Percentiles rank a stretch among this genome's conserved stretches.
These are phyloP conservation scores for Capromys pilorides DNA, from an alignment of 2,797 vertebrate genomes.

Conservation along the genomic window DNA sequence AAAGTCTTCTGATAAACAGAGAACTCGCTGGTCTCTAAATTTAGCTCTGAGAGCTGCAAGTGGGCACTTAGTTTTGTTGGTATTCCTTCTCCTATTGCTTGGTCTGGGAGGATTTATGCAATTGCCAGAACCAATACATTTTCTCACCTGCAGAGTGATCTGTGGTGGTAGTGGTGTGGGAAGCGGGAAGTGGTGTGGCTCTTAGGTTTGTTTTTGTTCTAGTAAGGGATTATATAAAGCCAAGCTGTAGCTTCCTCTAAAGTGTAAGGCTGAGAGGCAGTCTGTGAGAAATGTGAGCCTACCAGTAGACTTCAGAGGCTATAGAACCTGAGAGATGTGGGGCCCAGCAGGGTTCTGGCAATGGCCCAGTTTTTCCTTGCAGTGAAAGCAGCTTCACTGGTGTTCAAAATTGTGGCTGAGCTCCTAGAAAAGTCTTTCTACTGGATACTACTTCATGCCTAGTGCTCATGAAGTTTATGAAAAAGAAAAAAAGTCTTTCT, in stretches of 20 bases:
- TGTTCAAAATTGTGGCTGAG: conserved; percentile 29
- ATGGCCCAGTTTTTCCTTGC: conserved; percentile 31
- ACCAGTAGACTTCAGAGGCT: conserved; percentile 9
- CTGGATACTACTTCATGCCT: neutral
- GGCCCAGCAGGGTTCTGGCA: conserved; percentile 58
- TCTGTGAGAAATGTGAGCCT: conserved; percentile 58
- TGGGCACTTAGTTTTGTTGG: neutral
- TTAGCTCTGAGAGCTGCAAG: neutral
- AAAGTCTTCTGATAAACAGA: conserved; percentile 14
- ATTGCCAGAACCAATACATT: neutral
- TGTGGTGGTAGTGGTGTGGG: neutral
- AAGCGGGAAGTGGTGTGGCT: neutral
- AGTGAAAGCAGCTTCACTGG: conserved; percentile 8
- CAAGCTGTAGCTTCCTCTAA: conserved; percentile 2
- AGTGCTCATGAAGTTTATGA: conserved; percentile 10
- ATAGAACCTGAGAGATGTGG: conserved; percentile 54
- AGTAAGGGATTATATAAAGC: neutral
- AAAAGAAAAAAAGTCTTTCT: neutral
- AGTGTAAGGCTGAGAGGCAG: conserved; percentile 11
- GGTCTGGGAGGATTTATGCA: neutral
- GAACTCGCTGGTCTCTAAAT: neutral
- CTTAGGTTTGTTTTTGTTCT: conserved; percentile 2
- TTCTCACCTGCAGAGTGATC: conserved; percentile 37
- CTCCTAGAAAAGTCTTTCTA: conserved; percentile 46
- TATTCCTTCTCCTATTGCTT: neutral